A percentile compares a stretch with the other conserved stretches of the same genome.
These are phyloP conservation scores for Melitaea cinxia DNA, from an alignment of 1,140 invertebrate genomes.

Conservation along the genomic window DNA sequence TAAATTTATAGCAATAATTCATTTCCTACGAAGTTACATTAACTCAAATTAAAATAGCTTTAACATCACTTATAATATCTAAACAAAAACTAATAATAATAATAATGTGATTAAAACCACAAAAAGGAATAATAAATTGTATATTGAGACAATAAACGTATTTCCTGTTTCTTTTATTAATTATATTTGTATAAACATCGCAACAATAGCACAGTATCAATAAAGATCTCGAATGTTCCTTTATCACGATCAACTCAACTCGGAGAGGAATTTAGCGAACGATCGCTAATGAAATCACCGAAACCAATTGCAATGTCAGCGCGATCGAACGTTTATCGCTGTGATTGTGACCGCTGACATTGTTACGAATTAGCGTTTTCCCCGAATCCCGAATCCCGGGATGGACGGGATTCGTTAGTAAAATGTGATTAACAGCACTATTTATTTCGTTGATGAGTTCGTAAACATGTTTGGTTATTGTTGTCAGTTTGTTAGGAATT, in stretches of 20 bases:
- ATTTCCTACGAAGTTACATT: no score
- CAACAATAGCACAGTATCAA: no score
- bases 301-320: conserved; percentile 26
- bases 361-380: conserved; percentile 24
- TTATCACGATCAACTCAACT: not conserved
- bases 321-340: conserved; percentile 17
- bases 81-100: no score
- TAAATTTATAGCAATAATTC: no score
- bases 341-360: conserved; percentile 26
- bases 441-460: conserved; percentile 22
- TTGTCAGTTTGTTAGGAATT: not conserved
- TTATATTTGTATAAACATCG: not conserved
- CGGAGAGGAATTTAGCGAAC: not conserved
- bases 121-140: no score
- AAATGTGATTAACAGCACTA: conserved; percentile 21
- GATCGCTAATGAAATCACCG: conserved; percentile 18
- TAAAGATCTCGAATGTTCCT: not conserved
- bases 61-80: no score
- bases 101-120: no score
- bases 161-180: no score
- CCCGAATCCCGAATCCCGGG: not conserved
- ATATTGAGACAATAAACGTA: no score
- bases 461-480: conserved; percentile 4
- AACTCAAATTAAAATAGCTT: no score
- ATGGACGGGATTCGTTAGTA: conserved; percentile 20